These are phyloP conservation scores for Ectobius pallidus DNA, from an alignment of 2,888 invertebrate genomes.

Conservation along the genomic window DNA sequence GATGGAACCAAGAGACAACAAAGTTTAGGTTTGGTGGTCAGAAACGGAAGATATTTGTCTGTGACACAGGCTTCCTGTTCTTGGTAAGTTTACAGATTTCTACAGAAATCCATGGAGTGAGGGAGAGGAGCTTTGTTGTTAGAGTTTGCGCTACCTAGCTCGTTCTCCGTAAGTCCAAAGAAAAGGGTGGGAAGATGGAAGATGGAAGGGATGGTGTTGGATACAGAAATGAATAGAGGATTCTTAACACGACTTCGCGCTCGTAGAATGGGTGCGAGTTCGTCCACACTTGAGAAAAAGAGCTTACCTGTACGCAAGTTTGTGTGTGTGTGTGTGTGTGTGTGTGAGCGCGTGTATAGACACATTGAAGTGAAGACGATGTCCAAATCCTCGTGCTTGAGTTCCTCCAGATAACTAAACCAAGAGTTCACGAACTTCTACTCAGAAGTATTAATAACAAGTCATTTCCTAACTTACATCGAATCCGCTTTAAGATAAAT, in stretches of 20 bases:
- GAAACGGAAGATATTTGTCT: constrained; percentile 42
- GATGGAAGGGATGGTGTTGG: neutral
- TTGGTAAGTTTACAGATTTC: constrained; percentile 8
- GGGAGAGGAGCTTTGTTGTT: constrained; percentile 6
- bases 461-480: too few relatives aligned
- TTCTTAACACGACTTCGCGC: neutral
- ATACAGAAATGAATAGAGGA: neutral
- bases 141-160: constrained; percentile 14
- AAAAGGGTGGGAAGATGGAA: constrained; percentile 9
- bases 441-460: too few relatives aligned
- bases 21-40: constrained; percentile 32
- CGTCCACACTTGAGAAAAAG: too few relatives aligned
- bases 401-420: too few relatives aligned
- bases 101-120: neutral
- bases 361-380: too few relatives aligned
- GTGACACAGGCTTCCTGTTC: constrained; percentile 37
- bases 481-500: too few relatives aligned
- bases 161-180: constrained; percentile 5
- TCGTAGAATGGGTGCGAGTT: too few relatives aligned
- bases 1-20: constrained; percentile 25
- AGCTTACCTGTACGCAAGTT: too few relatives aligned
- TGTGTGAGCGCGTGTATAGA: too few relatives aligned
- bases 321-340: too few relatives aligned
- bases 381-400: too few relatives aligned
- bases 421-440: too few relatives aligned